Percentiles rank a stretch among this genome's conserved stretches.
Evolutionary conservation across 2,797 vertebrate species (phyloP).

Genomic region (Linurgus olivaceus): DNA sequence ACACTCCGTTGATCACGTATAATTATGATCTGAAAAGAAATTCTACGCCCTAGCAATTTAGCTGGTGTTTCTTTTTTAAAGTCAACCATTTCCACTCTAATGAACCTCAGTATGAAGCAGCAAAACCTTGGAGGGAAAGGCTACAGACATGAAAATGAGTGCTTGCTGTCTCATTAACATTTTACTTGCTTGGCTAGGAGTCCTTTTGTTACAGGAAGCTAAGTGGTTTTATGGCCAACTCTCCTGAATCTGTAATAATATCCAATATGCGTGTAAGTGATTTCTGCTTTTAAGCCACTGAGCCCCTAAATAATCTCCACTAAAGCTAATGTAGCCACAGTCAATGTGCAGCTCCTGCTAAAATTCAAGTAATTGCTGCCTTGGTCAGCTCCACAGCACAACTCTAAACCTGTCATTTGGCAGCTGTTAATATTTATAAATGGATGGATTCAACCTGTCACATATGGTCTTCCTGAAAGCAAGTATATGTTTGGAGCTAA

Average conservation of each 20-base stretch:
- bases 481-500: neutral
- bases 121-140: constrained; percentile 37
- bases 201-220: constrained; percentile 62
- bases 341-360: neutral
- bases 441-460: neutral
- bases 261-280: constrained; percentile 42
- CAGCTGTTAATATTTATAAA: constrained; percentile 15
- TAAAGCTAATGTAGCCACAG: constrained; percentile 41
- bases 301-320: constrained; percentile 46
- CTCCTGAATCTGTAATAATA: constrained; percentile 55
- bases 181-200: constrained; percentile 61
- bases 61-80: constrained; percentile 29
- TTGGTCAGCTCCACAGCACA: neutral
- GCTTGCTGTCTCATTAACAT: constrained; percentile 59
- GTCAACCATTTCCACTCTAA: constrained; percentile 40
- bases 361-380: constrained; percentile 48
- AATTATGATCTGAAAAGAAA: constrained; percentile 62
- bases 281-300: constrained; percentile 59
- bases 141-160: constrained; percentile 36
- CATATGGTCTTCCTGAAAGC: neutral
- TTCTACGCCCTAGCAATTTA: constrained; percentile 10
- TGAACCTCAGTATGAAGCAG: constrained; percentile 28
- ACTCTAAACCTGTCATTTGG: constrained; percentile 9
- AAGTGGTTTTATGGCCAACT: constrained; percentile 56
- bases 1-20: constrained; percentile 39